Percentiles rank a stretch among this genome's conserved stretches.
Conservation (phyloP, 2,888 invertebrate genomes). For the Atethmia centrago region DNA sequence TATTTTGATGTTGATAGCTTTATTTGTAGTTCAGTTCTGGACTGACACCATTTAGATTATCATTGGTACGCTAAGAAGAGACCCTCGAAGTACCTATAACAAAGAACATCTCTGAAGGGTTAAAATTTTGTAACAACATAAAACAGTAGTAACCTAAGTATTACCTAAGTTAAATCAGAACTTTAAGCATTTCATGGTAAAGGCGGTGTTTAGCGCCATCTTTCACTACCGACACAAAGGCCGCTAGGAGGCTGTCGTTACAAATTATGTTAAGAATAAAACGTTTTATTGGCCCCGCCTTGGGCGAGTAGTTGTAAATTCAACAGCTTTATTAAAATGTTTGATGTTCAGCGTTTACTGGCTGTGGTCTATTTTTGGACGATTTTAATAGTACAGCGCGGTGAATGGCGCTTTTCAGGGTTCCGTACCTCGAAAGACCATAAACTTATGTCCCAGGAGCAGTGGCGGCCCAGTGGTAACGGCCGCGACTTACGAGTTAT, state of each 20-base stretch:
- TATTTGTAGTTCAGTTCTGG: too few species aligned
- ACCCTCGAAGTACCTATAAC: neutral
- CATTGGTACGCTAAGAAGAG: neutral
- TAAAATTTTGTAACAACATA: slow-evolving; percentile 9
- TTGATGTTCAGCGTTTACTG: slow-evolving; percentile 39
- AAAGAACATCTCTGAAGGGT: slow-evolving; percentile 11
- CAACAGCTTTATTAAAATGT: slow-evolving; percentile 53
- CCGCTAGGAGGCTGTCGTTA: slow-evolving; percentile 36
- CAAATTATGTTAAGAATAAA: slow-evolving; percentile 70
- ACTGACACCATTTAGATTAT: too few species aligned
- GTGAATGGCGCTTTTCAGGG: neutral
- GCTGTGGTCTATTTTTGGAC: slow-evolving; percentile 27
- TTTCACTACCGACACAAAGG: slow-evolving; percentile 32
- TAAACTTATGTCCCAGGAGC: too few species aligned
- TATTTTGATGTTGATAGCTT: too few species aligned
- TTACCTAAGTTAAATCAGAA: slow-evolving; percentile 16
- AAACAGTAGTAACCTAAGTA: slow-evolving; percentile 31
- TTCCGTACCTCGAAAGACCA: too few species aligned
- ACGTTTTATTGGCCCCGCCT: slow-evolving; percentile 71
- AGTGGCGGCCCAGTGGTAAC: too few species aligned
- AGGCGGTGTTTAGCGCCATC: slow-evolving; percentile 47
- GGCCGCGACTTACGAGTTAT: too few species aligned
- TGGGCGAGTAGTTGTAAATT: slow-evolving; percentile 63
- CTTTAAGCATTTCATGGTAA: slow-evolving; percentile 27
- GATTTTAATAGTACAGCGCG: slow-evolving; percentile 1